phyloP scores from a whole-genome alignment of 2,797 vertebrate genomes.

The Florisuga fusca region DNA sequence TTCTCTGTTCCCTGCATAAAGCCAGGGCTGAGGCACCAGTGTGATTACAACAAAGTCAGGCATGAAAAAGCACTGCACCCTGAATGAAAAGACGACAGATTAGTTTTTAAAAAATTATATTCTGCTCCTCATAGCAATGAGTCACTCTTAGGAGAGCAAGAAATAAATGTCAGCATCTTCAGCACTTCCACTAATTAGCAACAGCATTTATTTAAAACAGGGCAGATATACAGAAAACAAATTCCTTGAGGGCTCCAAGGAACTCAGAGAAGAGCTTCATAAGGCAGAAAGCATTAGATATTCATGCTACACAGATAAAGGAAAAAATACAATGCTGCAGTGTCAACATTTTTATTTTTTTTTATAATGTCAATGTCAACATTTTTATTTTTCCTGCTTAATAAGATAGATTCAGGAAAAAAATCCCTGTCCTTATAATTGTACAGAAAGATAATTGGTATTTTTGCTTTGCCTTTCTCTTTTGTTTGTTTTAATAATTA shows the following conservation, averaged over 20 bases:
- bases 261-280: neutral
- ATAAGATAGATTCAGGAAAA: neutral
- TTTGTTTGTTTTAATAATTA: neutral
- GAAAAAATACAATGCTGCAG: neutral
- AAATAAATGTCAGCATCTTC: neutral
- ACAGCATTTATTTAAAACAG: neutral
- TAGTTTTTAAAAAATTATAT: neutral
- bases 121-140: neutral
- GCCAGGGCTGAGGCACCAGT: neutral
- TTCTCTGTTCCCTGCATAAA: neutral
- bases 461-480: neutral
- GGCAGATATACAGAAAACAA: neutral
- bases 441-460: neutral
- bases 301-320: neutral
- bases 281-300: neutral
- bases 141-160: neutral
- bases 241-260: neutral
- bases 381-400: neutral
- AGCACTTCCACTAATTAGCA: neutral
- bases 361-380: fast-evolving
- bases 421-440: neutral
- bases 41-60: neutral
- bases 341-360: neutral
- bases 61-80: neutral
- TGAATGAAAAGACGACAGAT: neutral